Evolutionary conservation across 2,113 vertebrate species (phyloP).

Genomic region (Bambusicola thoracicus): DNA sequence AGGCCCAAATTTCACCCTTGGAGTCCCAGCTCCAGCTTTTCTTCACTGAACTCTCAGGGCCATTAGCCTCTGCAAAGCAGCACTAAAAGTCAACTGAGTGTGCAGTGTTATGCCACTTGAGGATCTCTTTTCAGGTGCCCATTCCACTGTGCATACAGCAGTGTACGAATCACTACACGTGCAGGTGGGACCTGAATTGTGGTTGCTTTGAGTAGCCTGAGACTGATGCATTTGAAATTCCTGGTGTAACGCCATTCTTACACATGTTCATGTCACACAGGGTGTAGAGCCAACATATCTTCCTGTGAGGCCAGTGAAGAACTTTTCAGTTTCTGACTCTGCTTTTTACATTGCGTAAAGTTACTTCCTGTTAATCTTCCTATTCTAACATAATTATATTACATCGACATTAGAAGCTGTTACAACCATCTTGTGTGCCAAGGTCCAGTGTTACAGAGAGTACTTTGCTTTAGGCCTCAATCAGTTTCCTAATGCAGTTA

Average conservation of each 20-base stretch:
- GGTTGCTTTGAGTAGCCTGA: background rate
- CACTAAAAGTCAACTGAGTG: background rate
- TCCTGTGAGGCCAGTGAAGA: conserved; percentile 11
- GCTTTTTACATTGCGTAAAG: conserved; percentile 34
- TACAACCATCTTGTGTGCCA: conserved; percentile 4
- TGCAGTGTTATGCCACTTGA: background rate
- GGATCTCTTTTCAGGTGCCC: background rate
- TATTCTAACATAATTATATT: conserved; percentile 48
- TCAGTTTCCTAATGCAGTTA: background rate
- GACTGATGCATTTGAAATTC: background rate
- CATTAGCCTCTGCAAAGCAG: background rate
- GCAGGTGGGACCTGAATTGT: background rate
- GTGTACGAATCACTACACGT: background rate
- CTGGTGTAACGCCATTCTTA: background rate
- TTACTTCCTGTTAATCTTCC: conserved; percentile 60
- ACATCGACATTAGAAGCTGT: background rate
- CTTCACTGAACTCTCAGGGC: background rate
- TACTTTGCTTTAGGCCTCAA: background rate
- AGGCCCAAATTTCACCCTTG: background rate
- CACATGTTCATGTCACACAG: fast-evolving
- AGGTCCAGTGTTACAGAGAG: background rate
- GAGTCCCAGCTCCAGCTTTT: background rate
- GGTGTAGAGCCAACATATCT: background rate
- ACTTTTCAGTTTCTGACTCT: background rate
- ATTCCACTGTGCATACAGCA: background rate